Evolutionary conservation across 2,888 invertebrate genomes (phyloP).

Genomic region (Nomada ruficornis): DNA sequence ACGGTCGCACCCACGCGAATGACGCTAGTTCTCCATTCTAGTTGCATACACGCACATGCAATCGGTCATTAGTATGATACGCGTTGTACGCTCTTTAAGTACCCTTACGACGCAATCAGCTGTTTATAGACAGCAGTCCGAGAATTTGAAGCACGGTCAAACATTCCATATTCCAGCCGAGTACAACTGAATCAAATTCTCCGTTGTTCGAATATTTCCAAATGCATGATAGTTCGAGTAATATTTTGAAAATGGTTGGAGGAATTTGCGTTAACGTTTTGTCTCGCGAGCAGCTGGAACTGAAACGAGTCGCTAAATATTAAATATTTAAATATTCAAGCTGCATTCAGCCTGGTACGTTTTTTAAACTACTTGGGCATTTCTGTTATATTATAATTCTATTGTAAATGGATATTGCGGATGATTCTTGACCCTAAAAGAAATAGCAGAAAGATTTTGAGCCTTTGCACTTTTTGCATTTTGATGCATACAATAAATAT

Average conservation of each 20-base stretch:
- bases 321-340: too few species aligned
- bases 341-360: too few species aligned
- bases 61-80: conserved; percentile 33
- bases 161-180: too few species aligned
- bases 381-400: conserved; percentile 20
- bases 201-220: too few species aligned
- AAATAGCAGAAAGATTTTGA: conserved; percentile 2
- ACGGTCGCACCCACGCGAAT: conserved; percentile 50
- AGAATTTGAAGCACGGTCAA: background rate
- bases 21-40: conserved; percentile 41
- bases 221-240: too few species aligned
- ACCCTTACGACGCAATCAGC: conserved; percentile 26
- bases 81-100: conserved; percentile 8
- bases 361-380: too few species aligned
- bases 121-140: conserved; percentile 5
- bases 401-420: conserved; percentile 88
- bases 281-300: too few species aligned
- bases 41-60: conserved; percentile 35
- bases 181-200: too few species aligned
- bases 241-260: too few species aligned
- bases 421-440: conserved; percentile 86
- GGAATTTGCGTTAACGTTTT: too few species aligned
- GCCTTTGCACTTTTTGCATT: background rate
- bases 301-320: too few species aligned
- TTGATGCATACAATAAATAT: conserved; percentile 6